Evolutionary conservation across 2,113 vertebrate species (phyloP), one percentile per base, ranked within the genome.

Genomic region (Cyanoderma ruficeps): DNA sequence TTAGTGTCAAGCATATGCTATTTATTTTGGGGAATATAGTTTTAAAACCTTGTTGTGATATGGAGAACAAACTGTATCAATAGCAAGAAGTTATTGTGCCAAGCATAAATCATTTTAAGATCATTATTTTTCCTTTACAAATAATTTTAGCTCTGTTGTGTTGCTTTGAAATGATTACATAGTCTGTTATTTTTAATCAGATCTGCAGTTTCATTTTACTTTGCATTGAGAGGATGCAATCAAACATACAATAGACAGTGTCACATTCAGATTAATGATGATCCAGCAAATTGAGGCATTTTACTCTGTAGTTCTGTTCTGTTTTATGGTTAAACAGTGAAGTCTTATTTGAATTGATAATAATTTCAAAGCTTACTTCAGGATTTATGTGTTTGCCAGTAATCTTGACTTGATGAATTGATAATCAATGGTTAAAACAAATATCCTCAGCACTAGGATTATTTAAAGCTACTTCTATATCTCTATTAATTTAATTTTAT

Each of bases 401-500:
- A 89, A 46, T 86, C 53, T 86, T 96, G 69, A 44, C 49, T 83
- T 90, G 89, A 81, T 80, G 56, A 72, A 89, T 92, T 83, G 61
- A 52, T 70, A 93, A 91, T 82, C 64, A 68, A 64, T 89, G 37
- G 56, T 86, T 69, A 87, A 93, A 95, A 79, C 9, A 88, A 93
- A 61, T 91, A 86, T 39, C 50, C 15, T 89, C 46, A 60, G 10
- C 24, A 59, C 65, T 75, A 67, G 65, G 20, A 30, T 53, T 60
- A 55, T 87, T 82, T 60, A 71, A 88, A 95, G 8, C 33, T 60
- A 83, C 85, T 93, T 79, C 25, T 78, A 4, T n/a, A 46, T 55
- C 53, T 85, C 59, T 76, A 64, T 64, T 78, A 0, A 81, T 83
- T 93, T 68, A 83, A 53, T 83, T 77, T 91, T 79, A 69, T 85